phyloP scores from a whole-genome alignment of 2,797 vertebrate genomes.

The Enteromius treurensis region DNA sequence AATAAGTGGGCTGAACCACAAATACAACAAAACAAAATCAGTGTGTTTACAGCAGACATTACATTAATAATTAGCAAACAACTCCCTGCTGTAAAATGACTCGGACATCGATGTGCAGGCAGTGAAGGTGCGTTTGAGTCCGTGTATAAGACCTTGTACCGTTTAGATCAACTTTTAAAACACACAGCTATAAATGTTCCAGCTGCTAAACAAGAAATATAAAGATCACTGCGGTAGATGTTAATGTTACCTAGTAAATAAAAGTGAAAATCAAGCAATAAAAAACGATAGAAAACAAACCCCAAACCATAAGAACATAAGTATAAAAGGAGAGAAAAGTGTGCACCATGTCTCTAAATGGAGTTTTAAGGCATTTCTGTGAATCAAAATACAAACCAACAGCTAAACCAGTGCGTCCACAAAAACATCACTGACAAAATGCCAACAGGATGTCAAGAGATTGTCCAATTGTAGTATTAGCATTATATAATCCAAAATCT shows the following conservation, averaged over 20 bases:
- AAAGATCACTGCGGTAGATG: neutral
- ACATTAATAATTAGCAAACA: neutral
- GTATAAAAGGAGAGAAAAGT: neutral
- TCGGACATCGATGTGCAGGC: neutral
- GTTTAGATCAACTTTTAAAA: neutral
- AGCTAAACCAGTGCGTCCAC: neutral
- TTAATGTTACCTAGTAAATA: neutral
- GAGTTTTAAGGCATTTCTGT: conserved; percentile 22
- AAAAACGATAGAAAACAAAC: neutral
- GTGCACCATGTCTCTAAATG: neutral
- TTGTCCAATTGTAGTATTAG: neutral
- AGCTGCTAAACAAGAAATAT: conserved; percentile 17
- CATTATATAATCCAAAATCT: neutral
- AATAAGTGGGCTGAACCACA: conserved; percentile 40
- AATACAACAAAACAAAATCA: conserved; percentile 37
- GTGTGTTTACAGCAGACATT: conserved; percentile 19
- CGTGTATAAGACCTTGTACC: neutral
- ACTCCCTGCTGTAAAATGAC: neutral
- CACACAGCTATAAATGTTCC: neutral
- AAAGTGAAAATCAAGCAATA: neutral
- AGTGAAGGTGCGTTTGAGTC: neutral
- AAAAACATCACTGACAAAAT: neutral
- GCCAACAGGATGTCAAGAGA: neutral
- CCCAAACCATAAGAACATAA: too few species aligned
- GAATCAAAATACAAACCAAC: neutral